These are phyloP conservation scores for Eudasyphora cyanicolor DNA, from an alignment of 2,888 invertebrate species.

Conservation along the genomic window DNA sequence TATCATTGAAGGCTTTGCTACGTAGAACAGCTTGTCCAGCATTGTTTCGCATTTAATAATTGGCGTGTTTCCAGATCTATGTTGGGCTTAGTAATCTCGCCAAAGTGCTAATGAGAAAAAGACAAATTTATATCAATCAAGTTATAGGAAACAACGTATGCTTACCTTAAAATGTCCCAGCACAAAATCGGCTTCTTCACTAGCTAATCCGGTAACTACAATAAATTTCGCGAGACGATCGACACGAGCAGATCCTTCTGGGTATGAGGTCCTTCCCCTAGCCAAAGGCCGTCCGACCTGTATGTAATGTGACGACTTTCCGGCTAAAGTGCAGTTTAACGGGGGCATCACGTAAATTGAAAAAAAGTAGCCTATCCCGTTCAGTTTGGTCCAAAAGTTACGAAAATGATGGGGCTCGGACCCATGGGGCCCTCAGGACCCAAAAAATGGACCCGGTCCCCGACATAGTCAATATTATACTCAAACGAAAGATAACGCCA, in stretches of 20 bases:
- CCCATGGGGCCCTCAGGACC: too few relatives aligned
- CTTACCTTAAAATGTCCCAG: slow-evolving; percentile 91
- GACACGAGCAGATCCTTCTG: slow-evolving; percentile 82
- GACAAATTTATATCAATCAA: slow-evolving; percentile 68
- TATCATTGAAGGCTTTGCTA: slow-evolving; percentile 84
- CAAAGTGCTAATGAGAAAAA: slow-evolving; percentile 87
- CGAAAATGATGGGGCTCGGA: too few relatives aligned
- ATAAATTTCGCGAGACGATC: slow-evolving; percentile 94
- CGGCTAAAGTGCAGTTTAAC: slow-evolving; percentile 86
- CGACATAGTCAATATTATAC: too few relatives aligned
- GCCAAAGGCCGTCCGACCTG: slow-evolving; percentile 69
- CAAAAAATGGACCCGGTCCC: too few relatives aligned
- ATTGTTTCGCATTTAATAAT: slow-evolving; percentile 77
- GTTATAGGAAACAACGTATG: slow-evolving; percentile 48
- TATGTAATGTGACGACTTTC: slow-evolving; percentile 67
- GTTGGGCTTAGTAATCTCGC: slow-evolving; percentile 91
- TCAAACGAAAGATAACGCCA: too few relatives aligned
- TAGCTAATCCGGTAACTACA: slow-evolving; percentile 92
- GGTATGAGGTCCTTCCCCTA: slow-evolving; percentile 76
- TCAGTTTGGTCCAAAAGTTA: too few relatives aligned
- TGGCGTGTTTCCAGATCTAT: slow-evolving; percentile 86
- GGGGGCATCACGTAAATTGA: slow-evolving; percentile 81
- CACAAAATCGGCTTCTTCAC: slow-evolving; percentile 89
- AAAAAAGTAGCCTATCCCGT: slow-evolving; percentile 82
- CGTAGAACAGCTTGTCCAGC: slow-evolving; percentile 80